phyloP scores from a whole-genome alignment of 2,797 vertebrate species.

The Euthynnus affinis region DNA sequence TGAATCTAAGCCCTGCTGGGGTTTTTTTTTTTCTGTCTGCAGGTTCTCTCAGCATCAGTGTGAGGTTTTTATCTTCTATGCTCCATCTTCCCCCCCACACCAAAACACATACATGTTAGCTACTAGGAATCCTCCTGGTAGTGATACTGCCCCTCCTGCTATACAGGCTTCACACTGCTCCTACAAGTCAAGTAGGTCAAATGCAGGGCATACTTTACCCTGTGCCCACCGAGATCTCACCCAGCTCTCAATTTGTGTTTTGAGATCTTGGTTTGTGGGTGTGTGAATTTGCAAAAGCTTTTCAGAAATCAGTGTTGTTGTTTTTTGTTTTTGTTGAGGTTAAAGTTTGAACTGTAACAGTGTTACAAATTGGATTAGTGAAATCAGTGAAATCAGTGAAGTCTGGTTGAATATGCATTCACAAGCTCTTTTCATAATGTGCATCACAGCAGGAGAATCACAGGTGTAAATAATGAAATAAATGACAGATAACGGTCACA shows the following conservation, averaged over 20 bases:
- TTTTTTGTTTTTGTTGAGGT: too few relatives aligned
- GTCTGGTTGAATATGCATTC: too few relatives aligned
- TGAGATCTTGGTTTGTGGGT: neutral
- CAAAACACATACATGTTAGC: conserved; percentile 6
- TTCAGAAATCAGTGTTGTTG: neutral
- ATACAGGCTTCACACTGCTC: neutral
- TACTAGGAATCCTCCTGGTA: neutral
- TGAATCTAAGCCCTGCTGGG: too few relatives aligned
- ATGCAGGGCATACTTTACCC: neutral
- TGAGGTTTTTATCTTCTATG: neutral
- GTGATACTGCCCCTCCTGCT: too few relatives aligned
- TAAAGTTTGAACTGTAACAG: too few relatives aligned
- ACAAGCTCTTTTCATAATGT: too few relatives aligned
- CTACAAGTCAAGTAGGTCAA: neutral
- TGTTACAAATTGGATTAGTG: too few relatives aligned
- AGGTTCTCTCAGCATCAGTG: neutral
- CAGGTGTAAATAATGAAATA: too few relatives aligned
- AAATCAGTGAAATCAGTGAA: too few relatives aligned
- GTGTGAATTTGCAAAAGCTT: neutral
- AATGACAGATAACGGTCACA: too few relatives aligned
- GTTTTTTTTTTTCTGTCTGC: neutral
- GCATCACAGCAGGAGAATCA: too few relatives aligned
- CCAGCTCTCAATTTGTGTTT: neutral
- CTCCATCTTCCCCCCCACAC: neutral
- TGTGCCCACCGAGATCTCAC: neutral